Percentiles rank a stretch among this genome's conserved stretches.
These are phyloP conservation scores for Danionella dracula DNA, from an alignment of 2,797 vertebrate genomes.

Conservation along the genomic window DNA sequence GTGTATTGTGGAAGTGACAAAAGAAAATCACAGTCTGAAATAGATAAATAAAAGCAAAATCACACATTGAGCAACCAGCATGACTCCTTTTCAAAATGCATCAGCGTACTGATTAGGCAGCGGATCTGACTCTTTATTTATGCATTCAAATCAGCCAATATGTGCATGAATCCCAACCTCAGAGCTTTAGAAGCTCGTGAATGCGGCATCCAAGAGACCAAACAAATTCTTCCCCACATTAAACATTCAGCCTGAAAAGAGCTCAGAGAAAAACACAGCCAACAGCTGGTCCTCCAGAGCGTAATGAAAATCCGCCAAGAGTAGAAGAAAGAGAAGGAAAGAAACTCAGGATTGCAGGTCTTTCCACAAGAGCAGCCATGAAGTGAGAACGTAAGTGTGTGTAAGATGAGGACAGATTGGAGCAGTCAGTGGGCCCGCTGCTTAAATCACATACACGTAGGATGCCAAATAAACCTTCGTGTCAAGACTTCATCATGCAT, in stretches of 20 bases:
- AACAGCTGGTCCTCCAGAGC: conserved; percentile 41
- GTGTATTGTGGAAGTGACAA: conserved; percentile 8
- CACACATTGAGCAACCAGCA: conserved; percentile 1
- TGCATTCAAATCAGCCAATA: conserved; percentile 28
- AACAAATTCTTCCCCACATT: conserved; percentile 39
- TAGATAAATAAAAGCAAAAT: not conserved
- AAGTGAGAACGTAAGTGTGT: conserved; percentile 62
- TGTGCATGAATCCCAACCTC: conserved; percentile 16
- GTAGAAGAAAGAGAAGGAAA: conserved; percentile 8
- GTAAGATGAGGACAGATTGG: conserved; percentile 61
- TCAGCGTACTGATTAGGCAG: not conserved
- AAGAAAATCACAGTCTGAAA: not conserved
- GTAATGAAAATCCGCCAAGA: conserved; percentile 38
- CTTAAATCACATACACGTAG: conserved; percentile 38
- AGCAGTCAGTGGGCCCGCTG: conserved; percentile 53
- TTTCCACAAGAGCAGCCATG: conserved; percentile 61
- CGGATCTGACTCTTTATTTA: conserved; percentile 4
- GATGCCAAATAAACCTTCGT: conserved; percentile 53
- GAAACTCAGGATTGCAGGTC: conserved; percentile 58
- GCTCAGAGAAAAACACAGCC: conserved; percentile 13
- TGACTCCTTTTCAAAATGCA: not conserved
- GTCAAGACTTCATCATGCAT: conserved; percentile 57
- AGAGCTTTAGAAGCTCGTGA: conserved; percentile 33
- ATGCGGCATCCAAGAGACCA: conserved; percentile 34
- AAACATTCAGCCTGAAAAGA: conserved; percentile 41